Evolutionary conservation across 2,888 invertebrate genomes (phyloP).

Genomic region (Atethmia centrago): DNA sequence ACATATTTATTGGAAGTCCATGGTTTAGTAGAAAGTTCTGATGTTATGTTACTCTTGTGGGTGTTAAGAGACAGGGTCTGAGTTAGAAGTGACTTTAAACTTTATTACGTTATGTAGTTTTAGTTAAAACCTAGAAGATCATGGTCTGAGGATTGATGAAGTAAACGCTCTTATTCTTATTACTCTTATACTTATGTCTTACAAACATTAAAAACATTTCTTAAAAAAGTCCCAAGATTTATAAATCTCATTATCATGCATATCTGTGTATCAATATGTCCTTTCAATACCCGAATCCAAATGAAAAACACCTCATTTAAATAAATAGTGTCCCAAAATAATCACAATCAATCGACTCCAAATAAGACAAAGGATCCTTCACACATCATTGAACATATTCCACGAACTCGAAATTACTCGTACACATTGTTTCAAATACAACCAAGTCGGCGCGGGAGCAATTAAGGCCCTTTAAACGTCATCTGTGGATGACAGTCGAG

Average conservation of each 20-base stretch:
- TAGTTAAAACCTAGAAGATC: neutral
- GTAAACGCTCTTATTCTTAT: no score
- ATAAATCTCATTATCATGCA: neutral
- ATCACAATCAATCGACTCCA: constrained; percentile 51
- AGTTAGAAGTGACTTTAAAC: neutral
- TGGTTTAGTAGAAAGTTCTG: constrained; percentile 35
- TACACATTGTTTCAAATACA: constrained; percentile 59
- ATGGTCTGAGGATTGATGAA: no score
- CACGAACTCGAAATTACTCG: constrained; percentile 57
- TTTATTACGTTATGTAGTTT: neutral
- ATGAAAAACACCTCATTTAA: constrained; percentile 25
- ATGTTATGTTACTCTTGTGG: constrained; percentile 1
- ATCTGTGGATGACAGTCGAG: constrained; percentile 65
- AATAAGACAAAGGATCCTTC: constrained; percentile 51
- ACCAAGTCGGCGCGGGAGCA: constrained; percentile 56
- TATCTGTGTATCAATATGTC: constrained; percentile 2
- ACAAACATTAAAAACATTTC: no score
- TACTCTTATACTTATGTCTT: no score
- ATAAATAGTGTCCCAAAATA: constrained; percentile 44
- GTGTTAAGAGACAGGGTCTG: neutral
- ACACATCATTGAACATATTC: constrained; percentile 59
- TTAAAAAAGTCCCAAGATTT: constrained; percentile 11
- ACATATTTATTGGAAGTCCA: constrained; percentile 59
- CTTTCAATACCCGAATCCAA: neutral
- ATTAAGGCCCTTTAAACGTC: constrained; percentile 66